Evolutionary conservation across 2,113 vertebrate genomes (phyloP).

Genomic region (Hemibagrus wyckioides): DNA sequence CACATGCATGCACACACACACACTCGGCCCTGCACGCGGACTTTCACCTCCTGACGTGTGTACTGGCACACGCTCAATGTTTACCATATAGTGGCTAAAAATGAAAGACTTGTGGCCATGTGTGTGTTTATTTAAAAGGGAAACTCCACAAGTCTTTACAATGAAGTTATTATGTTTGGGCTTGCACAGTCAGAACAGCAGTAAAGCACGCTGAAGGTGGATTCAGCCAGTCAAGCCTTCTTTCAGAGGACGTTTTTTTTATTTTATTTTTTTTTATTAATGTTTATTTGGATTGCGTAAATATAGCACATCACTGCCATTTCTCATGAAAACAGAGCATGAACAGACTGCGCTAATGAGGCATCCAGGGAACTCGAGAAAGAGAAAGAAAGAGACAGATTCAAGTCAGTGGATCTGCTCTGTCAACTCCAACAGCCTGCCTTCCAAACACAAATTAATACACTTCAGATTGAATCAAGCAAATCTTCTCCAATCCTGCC

Average conservation of each 20-base stretch:
- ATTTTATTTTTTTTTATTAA: constrained; percentile 52
- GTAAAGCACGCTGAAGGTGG: constrained; percentile 13
- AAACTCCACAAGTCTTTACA: neutral
- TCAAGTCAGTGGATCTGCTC: neutral
- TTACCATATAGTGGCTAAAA: constrained; percentile 8
- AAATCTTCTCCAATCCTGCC: neutral
- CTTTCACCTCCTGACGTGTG: neutral
- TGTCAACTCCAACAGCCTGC: neutral
- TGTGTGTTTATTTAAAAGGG: neutral
- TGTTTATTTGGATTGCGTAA: constrained; percentile 50
- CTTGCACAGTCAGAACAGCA: neutral
- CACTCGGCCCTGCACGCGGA: neutral
- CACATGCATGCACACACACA: no score
- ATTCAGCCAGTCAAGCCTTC: constrained; percentile 4
- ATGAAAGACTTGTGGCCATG: neutral
- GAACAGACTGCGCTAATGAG: constrained; percentile 58
- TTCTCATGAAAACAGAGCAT: constrained; percentile 39
- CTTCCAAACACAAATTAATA: neutral
- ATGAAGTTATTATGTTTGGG: constrained; percentile 2
- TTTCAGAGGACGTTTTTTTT: constrained; percentile 38
- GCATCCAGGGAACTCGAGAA: constrained; percentile 30
- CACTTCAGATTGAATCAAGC: neutral
- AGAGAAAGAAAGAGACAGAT: neutral
- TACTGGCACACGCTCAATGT: neutral
- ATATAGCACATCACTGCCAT: constrained; percentile 53